phyloP scores from a whole-genome alignment of 2,888 invertebrate genomes.

The Dynastes grantii region DNA sequence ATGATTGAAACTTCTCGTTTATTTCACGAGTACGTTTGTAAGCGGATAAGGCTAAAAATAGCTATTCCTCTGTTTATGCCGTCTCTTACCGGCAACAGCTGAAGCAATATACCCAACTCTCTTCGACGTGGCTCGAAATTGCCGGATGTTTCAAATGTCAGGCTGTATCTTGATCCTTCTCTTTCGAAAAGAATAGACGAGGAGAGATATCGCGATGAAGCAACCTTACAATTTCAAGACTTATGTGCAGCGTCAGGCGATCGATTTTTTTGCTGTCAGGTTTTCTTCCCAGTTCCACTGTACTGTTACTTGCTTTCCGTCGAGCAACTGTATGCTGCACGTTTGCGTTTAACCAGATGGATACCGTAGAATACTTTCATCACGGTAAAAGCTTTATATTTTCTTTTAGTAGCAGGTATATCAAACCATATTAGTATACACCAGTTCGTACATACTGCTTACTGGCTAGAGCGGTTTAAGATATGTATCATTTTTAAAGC shows the following conservation, averaged over 20 bases:
- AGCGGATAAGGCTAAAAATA: constrained; percentile 41
- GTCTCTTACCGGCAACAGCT: background rate
- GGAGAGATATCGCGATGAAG: background rate
- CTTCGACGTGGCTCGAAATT: constrained; percentile 17
- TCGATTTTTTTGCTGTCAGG: constrained; percentile 44
- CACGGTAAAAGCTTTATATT: constrained; percentile 4
- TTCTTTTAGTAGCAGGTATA: background rate
- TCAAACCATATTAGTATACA: background rate
- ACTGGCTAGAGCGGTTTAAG: background rate
- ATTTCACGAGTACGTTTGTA: constrained; percentile 2
- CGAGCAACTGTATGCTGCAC: constrained; percentile 8
- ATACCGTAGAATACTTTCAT: background rate
- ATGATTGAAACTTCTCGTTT: constrained; percentile 23
- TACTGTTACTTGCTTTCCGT: constrained; percentile 41
- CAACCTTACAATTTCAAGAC: constrained; percentile 47
- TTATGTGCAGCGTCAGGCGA: constrained; percentile 41
- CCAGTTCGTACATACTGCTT: background rate
- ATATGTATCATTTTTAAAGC: too few species aligned
- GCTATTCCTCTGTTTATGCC: background rate
- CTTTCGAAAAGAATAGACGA: constrained; percentile 24
- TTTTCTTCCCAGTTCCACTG: constrained; percentile 33
- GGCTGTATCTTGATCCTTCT: constrained; percentile 21
- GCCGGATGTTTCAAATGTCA: constrained; percentile 41
- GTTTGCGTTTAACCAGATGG: background rate
- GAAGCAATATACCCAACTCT: constrained; percentile 8